A percentile compares a stretch with the other conserved stretches of the same genome.
Conservation (phyloP, 1,140 invertebrate species). For the Phymastichus coffea region DNA sequence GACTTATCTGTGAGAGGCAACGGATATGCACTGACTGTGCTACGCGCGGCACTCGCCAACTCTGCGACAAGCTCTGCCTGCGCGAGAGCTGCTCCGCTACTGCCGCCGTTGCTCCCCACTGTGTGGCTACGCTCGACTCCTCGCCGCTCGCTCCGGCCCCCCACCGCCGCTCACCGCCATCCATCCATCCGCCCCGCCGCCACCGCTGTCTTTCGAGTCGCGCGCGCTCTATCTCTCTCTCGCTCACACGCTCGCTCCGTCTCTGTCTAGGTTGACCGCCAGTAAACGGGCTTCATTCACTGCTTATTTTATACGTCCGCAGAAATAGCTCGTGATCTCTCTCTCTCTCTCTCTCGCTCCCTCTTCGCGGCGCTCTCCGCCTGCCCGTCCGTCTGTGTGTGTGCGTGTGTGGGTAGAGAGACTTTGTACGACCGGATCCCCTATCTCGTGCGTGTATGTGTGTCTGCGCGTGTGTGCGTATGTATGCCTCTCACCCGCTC, state of each 20-base stretch:
- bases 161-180: constrained; percentile 35
- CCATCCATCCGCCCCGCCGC: not conserved
- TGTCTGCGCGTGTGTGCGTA: too few species aligned
- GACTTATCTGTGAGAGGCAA: too few species aligned
- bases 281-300: constrained; percentile 31
- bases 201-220: not conserved
- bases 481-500: too few species aligned
- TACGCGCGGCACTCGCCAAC: too few species aligned
- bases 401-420: not conserved
- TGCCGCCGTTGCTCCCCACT: constrained; percentile 5
- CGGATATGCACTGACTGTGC: too few species aligned
- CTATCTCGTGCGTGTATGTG: too few species aligned
- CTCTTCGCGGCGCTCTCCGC: not conserved
- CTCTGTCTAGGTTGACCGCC: constrained; percentile 21
- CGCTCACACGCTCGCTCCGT: constrained; percentile 14
- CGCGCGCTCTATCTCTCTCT: not conserved
- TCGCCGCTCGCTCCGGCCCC: constrained; percentile 39
- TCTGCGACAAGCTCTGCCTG: constrained; percentile 34
- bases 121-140: not conserved
- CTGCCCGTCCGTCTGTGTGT: not conserved
- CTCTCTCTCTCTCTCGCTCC: not conserved
- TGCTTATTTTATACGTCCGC: constrained; percentile 26
- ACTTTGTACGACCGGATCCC: not conserved
- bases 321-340: constrained; percentile 25
- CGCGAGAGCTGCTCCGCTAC: constrained; percentile 28